Conservation (phyloP, 2,113 vertebrate genomes). For the Zapornia atra region DNA sequence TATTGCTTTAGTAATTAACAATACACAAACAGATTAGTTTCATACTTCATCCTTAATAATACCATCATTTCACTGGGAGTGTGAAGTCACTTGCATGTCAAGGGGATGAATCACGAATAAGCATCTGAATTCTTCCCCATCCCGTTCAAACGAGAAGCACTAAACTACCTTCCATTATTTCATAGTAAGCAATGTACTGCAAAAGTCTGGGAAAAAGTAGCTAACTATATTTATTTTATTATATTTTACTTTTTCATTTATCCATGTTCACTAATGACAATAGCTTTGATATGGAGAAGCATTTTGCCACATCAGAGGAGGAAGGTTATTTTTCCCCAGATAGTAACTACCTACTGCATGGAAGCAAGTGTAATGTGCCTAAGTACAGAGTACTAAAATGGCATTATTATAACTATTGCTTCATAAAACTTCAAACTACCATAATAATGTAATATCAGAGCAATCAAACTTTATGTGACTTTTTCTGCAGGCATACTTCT, state of each 20-base stretch:
- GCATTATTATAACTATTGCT: neutral
- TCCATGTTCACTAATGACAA: neutral
- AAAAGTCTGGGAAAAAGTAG: neutral
- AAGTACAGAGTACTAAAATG: slow-evolving; percentile 14
- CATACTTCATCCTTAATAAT: neutral
- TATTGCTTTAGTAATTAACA: neutral
- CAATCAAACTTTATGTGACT: slow-evolving; percentile 13
- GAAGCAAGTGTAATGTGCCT: neutral
- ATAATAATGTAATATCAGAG: slow-evolving; percentile 11
- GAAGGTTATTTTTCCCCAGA: slow-evolving; percentile 13
- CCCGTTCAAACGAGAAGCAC: neutral
- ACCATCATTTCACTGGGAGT: neutral
- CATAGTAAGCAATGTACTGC: neutral
- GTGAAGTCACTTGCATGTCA: neutral
- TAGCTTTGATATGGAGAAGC: neutral
- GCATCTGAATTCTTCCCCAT: neutral
- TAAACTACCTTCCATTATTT: neutral
- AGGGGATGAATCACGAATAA: neutral
- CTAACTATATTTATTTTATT: neutral
- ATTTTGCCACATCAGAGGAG: neutral
- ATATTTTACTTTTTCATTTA: slow-evolving; percentile 14
- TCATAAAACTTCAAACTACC: slow-evolving; percentile 22
- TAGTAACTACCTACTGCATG: neutral
- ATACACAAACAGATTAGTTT: neutral
- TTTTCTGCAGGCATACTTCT: neutral